Conservation (phyloP, 2,797 vertebrate species). For the Lacerta agilis region DNA sequence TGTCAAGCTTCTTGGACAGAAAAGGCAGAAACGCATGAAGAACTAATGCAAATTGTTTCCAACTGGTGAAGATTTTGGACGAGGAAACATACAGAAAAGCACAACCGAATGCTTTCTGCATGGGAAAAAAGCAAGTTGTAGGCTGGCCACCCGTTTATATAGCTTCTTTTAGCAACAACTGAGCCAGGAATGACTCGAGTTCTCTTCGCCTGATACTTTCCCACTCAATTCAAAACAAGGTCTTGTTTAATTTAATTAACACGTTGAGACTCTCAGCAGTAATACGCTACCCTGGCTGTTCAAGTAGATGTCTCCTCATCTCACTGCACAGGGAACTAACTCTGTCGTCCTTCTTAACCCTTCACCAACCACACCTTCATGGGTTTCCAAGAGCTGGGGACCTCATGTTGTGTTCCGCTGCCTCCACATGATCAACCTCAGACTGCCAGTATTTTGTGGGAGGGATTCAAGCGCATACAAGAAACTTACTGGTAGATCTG, state of each 20-base stretch:
- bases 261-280: background rate
- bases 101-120: background rate
- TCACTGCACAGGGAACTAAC: background rate
- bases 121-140: background rate
- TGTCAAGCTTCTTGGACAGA: slow-evolving; percentile 11
- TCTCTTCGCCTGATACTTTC: background rate
- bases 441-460: too few relatives aligned
- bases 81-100: background rate
- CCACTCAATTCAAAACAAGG: background rate
- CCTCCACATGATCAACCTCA: background rate
- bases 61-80: slow-evolving; percentile 6
- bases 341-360: background rate
- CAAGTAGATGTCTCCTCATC: background rate
- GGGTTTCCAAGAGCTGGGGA: background rate
- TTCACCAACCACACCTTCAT: background rate
- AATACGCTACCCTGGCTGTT: background rate
- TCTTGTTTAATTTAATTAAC: background rate
- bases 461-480: too few relatives aligned
- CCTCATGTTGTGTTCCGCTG: background rate
- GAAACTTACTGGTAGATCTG: too few relatives aligned
- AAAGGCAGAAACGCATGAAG: slow-evolving; percentile 4
- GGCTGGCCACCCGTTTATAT: background rate
- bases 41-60: slow-evolving; percentile 30
- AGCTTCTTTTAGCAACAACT: background rate
- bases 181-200: background rate